Conservation (phyloP, 2,797 vertebrate genomes). For the Astyanax mexicanus region DNA sequence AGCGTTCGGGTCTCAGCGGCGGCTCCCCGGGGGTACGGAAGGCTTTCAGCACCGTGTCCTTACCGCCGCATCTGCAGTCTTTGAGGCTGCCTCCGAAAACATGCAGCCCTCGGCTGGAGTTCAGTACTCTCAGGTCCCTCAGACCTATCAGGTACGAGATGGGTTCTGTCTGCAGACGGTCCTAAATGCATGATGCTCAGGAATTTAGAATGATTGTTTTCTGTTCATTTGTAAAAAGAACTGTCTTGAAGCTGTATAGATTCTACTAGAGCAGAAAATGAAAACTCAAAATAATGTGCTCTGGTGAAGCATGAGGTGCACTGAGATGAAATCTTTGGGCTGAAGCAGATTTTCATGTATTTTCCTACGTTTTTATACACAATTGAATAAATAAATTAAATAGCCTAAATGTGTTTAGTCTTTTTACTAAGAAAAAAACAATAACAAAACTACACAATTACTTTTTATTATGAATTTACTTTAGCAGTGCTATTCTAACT, state of each 20-base stretch:
- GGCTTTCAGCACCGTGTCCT: conserved; percentile 91
- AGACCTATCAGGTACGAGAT: conserved; percentile 91
- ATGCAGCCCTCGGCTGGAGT: conserved; percentile 97
- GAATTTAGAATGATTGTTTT: not conserved
- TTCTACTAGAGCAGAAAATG: not conserved
- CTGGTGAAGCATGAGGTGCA: too few relatives aligned
- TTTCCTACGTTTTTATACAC: too few relatives aligned
- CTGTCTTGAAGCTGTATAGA: not conserved
- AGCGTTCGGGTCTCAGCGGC: conserved; percentile 90
- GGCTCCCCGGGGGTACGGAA: conserved; percentile 86
- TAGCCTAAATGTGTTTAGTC: too few relatives aligned
- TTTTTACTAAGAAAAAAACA: too few relatives aligned
- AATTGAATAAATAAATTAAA: too few relatives aligned
- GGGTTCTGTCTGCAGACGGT: not conserved
- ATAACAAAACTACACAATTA: too few relatives aligned
- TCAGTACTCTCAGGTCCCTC: conserved; percentile 93
- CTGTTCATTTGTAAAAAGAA: not conserved
- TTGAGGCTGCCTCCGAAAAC: conserved; percentile 88
- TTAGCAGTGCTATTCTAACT: too few relatives aligned
- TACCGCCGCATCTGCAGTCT: conserved; percentile 86
- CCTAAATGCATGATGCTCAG: not conserved
- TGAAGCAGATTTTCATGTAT: too few relatives aligned
- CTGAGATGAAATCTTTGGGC: too few relatives aligned
- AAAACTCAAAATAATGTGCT: not conserved
- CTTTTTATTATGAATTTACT: too few relatives aligned